Evolutionary conservation across 1,140 invertebrate genomes (phyloP).

Genomic region (Drosophila funebris): DNA sequence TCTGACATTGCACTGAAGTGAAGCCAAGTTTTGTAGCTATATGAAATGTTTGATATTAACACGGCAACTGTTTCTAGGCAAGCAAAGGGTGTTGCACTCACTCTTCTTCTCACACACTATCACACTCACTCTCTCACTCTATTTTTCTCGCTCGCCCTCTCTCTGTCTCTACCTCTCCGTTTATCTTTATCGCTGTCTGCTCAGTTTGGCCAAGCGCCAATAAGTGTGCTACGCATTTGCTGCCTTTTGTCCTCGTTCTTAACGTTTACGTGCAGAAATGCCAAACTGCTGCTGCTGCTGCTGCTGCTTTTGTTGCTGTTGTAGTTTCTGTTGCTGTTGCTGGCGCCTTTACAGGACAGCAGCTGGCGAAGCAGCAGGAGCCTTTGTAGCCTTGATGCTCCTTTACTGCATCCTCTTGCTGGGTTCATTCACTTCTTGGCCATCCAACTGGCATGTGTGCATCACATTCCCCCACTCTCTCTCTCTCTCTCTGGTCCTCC

Average conservation of each 20-base stretch:
- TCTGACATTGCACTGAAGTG: conserved; percentile 32
- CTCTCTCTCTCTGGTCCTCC: background rate
- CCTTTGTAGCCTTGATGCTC: conserved; percentile 65
- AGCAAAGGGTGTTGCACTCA: background rate
- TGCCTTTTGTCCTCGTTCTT: conserved; percentile 48
- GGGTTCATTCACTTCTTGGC: conserved; percentile 70
- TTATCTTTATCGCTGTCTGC: conserved; percentile 2
- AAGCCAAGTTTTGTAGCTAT: background rate
- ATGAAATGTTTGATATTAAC: conserved; percentile 37
- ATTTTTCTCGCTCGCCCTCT: background rate
- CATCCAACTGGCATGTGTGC: conserved; percentile 44
- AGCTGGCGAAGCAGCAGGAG: conserved; percentile 14
- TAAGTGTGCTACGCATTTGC: conserved; percentile 46
- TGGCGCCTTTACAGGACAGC: conserved; percentile 41
- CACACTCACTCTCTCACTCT: background rate
- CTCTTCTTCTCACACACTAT: background rate
- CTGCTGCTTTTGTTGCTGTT: background rate
- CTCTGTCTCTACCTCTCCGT: background rate
- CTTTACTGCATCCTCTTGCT: conserved; percentile 21
- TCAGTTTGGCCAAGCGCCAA: conserved; percentile 30
- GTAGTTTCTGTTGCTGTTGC: background rate
- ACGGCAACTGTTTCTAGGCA: conserved; percentile 63
- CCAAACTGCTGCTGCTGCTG: conserved; percentile 36
- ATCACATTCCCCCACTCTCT: background rate
- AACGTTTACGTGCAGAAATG: conserved; percentile 66